These are phyloP conservation scores for Aphyosemion australe DNA, from an alignment of 2,113 vertebrate species.

Conservation along the genomic window DNA sequence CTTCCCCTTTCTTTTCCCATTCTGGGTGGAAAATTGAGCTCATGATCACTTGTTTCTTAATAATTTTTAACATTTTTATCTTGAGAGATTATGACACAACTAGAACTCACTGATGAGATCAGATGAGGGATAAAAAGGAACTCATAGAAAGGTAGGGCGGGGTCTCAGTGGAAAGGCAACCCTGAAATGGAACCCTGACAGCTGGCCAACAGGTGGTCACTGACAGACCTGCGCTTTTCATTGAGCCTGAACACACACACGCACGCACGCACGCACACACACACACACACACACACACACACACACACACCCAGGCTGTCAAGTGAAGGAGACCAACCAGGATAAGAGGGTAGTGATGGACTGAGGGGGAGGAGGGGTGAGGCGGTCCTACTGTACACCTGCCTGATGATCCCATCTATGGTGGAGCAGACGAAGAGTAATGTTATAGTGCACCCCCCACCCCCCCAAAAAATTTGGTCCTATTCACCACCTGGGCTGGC, in stretches of 20 bases:
- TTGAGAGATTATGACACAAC: too few relatives aligned
- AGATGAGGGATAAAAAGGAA: background rate
- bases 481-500: constrained; percentile 64
- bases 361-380: constrained; percentile 4
- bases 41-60: too few relatives aligned
- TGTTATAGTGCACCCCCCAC: constrained; percentile 49
- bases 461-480: constrained; percentile 43
- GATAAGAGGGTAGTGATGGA: background rate
- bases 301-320: constrained; percentile 35
- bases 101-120: too few relatives aligned
- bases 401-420: constrained; percentile 62
- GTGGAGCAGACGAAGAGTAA: constrained; percentile 62
- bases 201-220: constrained; percentile 82
- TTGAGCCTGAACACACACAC: constrained; percentile 58
- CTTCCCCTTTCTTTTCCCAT: background rate
- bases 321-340: constrained; percentile 46
- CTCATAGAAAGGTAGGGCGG: background rate
- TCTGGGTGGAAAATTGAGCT: too few relatives aligned
- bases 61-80: too few relatives aligned
- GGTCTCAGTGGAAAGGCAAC: constrained; percentile 58
- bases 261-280: constrained; percentile 30
- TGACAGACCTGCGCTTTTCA: constrained; percentile 77
- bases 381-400: constrained; percentile 63
- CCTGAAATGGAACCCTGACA: constrained; percentile 81
- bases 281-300: constrained; percentile 22